These are phyloP conservation scores for Amazona ochrocephala DNA, from an alignment of 2,797 vertebrate species.

Conservation along the genomic window DNA sequence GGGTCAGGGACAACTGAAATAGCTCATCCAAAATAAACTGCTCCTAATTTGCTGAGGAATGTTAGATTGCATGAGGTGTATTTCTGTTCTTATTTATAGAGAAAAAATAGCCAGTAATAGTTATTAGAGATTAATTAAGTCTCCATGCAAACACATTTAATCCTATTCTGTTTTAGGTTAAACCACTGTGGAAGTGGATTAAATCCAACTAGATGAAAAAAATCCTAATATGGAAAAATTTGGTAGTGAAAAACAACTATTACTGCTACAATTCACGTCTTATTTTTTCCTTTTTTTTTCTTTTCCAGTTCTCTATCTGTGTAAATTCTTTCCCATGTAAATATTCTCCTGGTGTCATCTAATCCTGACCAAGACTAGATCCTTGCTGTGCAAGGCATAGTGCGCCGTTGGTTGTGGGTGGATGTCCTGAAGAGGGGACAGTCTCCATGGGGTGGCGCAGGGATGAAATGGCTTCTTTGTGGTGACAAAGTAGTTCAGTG, in stretches of 20 bases:
- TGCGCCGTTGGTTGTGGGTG: background rate
- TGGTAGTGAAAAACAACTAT: background rate
- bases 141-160: slow-evolving; percentile 12
- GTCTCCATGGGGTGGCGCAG: background rate
- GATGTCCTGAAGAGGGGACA: background rate
- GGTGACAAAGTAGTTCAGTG: background rate
- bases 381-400: background rate
- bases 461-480: background rate
- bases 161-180: background rate
- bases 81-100: slow-evolving; percentile 23
- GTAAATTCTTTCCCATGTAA: background rate
- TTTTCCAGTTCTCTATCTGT: background rate
- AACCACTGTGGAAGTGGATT: background rate
- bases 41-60: background rate
- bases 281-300: background rate
- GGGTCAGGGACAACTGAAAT: background rate
- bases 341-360: background rate
- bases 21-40: slow-evolving; percentile 21
- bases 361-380: background rate
- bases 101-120: background rate
- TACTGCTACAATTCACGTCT: background rate
- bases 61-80: background rate
- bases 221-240: slow-evolving; percentile 29
- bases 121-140: slow-evolving; percentile 23
- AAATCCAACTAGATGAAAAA: slow-evolving; percentile 10